phyloP scores from a whole-genome alignment of 2,797 vertebrate species.

The Sardinella longiceps region DNA sequence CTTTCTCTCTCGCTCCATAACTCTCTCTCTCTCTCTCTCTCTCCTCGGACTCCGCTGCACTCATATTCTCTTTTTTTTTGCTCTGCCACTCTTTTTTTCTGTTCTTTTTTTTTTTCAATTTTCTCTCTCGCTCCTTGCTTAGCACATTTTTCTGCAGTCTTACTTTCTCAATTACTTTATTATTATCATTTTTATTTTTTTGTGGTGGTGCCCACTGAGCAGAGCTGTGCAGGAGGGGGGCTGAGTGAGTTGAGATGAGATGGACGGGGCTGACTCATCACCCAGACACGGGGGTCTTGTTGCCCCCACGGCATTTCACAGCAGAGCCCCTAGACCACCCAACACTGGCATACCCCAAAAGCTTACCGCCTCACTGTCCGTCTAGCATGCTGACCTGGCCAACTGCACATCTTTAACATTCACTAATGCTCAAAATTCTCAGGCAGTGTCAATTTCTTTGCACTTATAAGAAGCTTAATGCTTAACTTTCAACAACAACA shows the following conservation, averaged over 20 bases:
- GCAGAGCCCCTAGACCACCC: constrained; percentile 44
- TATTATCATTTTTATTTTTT: constrained; percentile 58
- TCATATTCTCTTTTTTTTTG: constrained; percentile 33
- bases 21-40: constrained; percentile 56
- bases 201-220: constrained; percentile 58
- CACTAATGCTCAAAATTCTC: not conserved
- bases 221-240: constrained; percentile 58
- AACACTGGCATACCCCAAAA: constrained; percentile 28
- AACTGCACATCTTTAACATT: not conserved
- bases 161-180: constrained; percentile 10
- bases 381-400: not conserved
- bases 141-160: constrained; percentile 50
- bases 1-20: constrained; percentile 57
- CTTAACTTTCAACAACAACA: not conserved
- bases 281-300: constrained; percentile 28
- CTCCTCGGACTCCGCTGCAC: constrained; percentile 31
- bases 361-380: not conserved
- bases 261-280: constrained; percentile 58
- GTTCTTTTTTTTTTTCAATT: constrained; percentile 56
- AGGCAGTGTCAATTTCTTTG: not conserved
- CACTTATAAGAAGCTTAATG: not conserved
- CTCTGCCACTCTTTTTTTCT: constrained; percentile 45
- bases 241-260: constrained; percentile 48
- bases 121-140: constrained; percentile 57
- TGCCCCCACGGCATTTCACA: not conserved